These are phyloP conservation scores for Sebastes hubbsi DNA, from an alignment of 2,797 vertebrate genomes.

Conservation along the genomic window DNA sequence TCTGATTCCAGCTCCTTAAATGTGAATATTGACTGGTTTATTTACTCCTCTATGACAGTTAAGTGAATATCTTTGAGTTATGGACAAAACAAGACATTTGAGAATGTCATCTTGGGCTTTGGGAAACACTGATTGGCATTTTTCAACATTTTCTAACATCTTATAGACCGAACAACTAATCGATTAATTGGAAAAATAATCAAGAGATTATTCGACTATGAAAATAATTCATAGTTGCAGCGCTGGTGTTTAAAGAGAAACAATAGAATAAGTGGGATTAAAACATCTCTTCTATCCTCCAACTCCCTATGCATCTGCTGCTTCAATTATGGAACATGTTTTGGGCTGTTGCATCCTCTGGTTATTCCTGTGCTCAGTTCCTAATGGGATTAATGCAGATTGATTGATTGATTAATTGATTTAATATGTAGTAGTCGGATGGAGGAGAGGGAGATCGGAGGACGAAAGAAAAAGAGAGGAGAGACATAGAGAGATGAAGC, in stretches of 20 bases:
- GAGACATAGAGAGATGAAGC: not conserved
- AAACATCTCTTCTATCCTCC: not conserved
- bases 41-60: too few species aligned
- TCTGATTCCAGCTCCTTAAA: too few species aligned
- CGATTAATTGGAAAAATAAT: too few species aligned
- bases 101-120: too few species aligned
- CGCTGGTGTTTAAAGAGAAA: not conserved
- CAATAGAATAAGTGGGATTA: not conserved
- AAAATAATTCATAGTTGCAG: too few species aligned
- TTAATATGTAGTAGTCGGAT: slow-evolving; percentile 36
- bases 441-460: not conserved
- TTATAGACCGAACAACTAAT: too few species aligned
- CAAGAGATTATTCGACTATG: too few species aligned
- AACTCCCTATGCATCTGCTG: not conserved
- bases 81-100: too few species aligned
- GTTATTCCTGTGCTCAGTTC: slow-evolving; percentile 51
- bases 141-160: too few species aligned
- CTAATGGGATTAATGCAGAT: slow-evolving; percentile 44
- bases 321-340: slow-evolving; percentile 5
- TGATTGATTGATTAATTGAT: not conserved
- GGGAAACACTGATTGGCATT: too few species aligned
- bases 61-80: too few species aligned
- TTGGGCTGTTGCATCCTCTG: slow-evolving; percentile 23
- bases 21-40: too few species aligned
- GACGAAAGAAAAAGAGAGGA: not conserved